These are phyloP conservation scores for Reinhardtius hippoglossoides DNA, from an alignment of 2,113 vertebrate species.

Conservation along the genomic window DNA sequence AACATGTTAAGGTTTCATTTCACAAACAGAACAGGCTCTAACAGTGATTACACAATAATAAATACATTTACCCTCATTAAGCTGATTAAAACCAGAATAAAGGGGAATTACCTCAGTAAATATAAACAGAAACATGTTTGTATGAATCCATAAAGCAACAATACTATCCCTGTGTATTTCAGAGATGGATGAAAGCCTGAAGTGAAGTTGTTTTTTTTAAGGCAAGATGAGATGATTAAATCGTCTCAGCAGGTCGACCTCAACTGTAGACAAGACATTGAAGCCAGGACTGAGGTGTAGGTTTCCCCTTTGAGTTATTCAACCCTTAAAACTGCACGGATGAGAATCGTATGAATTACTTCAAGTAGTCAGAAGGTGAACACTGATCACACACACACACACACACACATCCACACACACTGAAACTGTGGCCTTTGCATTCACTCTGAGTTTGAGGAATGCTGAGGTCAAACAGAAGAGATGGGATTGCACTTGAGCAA, in stretches of 20 bases:
- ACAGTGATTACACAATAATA: not conserved
- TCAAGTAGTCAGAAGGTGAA: conserved; percentile 59
- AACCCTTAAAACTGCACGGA: conserved; percentile 46
- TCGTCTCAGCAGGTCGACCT: conserved; percentile 11
- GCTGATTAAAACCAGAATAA: not conserved
- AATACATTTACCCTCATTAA: too few relatives aligned
- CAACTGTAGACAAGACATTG: conserved; percentile 30
- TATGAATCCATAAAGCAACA: not conserved
- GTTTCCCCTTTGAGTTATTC: conserved; percentile 59
- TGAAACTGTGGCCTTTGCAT: conserved; percentile 35
- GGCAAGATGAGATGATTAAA: not conserved
- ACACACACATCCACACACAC: not conserved
- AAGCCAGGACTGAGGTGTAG: conserved; percentile 38
- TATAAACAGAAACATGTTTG: not conserved
- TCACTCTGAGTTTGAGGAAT: conserved; percentile 61
- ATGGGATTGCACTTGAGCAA: conserved; percentile 66
- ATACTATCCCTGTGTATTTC: not conserved
- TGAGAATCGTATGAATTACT: conserved; percentile 60
- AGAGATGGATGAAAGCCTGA: not conserved
- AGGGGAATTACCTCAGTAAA: not conserved
- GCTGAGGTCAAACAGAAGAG: conserved; percentile 67
- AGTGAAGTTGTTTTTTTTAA: too few relatives aligned
- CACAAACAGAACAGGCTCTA: too few relatives aligned
- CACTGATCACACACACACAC: conserved; percentile 36
- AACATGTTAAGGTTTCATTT: too few relatives aligned